These are phyloP conservation scores for Tachina lurida DNA, from an alignment of 2,888 invertebrate genomes.

Conservation along the genomic window DNA sequence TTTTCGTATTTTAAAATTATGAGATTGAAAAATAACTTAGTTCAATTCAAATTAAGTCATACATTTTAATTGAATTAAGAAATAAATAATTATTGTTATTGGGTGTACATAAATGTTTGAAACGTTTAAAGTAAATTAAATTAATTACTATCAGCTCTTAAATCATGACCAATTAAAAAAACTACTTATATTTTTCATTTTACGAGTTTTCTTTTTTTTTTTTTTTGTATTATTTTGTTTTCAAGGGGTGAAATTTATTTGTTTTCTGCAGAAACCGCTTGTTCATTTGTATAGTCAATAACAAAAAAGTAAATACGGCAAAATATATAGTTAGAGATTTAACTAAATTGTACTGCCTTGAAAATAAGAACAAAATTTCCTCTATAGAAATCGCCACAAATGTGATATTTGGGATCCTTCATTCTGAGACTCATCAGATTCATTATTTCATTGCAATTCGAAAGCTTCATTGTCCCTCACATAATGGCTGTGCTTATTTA, in stretches of 20 bases:
- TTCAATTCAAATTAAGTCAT: conserved; percentile 22
- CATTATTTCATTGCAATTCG: no score
- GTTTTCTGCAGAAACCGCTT: conserved; percentile 9
- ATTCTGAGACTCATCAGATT: no score
- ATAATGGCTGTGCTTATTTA: no score
- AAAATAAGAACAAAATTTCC: no score
- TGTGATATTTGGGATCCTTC: no score
- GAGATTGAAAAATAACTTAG: background rate
- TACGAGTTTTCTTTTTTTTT: background rate
- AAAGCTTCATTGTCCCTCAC: no score
- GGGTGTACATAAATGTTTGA: background rate
- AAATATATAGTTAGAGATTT: background rate
- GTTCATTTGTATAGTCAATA: background rate
- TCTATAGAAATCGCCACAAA: no score
- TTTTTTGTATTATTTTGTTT: background rate
- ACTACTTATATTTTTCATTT: conserved; percentile 56
- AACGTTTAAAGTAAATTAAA: conserved; percentile 41
- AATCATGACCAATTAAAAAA: conserved; percentile 73
- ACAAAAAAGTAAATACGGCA: conserved; percentile 2
- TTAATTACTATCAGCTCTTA: conserved; percentile 71
- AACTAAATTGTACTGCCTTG: no score
- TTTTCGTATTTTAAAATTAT: background rate
- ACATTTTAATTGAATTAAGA: conserved; percentile 20
- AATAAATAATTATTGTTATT: background rate
- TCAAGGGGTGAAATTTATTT: conserved; percentile 41